Evolutionary conservation across 2,113 vertebrate species (phyloP), one percentile per base, ranked within the genome.

Genomic region (Meles meles): DNA sequence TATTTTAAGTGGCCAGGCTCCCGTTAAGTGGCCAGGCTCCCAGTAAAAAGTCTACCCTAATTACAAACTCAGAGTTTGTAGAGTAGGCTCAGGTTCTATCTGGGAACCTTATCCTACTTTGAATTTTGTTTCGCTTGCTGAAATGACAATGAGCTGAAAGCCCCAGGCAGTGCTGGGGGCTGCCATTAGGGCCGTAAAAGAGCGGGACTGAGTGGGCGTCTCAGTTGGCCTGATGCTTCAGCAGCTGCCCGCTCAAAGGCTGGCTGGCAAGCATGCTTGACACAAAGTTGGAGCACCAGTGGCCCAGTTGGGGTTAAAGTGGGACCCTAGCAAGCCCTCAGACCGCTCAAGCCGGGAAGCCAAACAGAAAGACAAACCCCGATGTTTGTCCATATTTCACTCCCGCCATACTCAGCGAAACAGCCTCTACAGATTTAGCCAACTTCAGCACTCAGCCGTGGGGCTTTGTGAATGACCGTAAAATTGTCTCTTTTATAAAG

Each of bases 81-180:
- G 52, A 49, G 59, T 5, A 27, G 34, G 44, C 27, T 81, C 34
- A 9, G 37, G 79, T 89, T 84, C 93, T 88, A 23, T 20, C 42
- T 44, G 61, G 34, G 59, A 84, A 55, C 4, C 4, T 44, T 84
- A 29, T 2, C 7, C 47, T 61, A 71, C 86, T 94, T 83, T 83
- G 96, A 79, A 44, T 93, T 49, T 6, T 86, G 67, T 61, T 84
- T 57, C 25, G 39, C 42, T 88, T 92, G 39, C 81, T 91, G 67
- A 96, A 86, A 79, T 39, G 47, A 90, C 83, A 83, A 15, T 80
- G 72, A 37, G 83, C 20, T 9, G 76, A 88, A 79, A 90, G 44
- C 18, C 34, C 52, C 17, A 47, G 63, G 57, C 72, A 39, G 42
- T 37, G 55, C 57, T 7, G 34, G 59, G 29, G 74, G 27, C 7